A percentile compares a stretch with the other conserved stretches of the same genome.
Evolutionary conservation across 2,888 invertebrate species (phyloP).

Genomic region (Cephus sareptanus): DNA sequence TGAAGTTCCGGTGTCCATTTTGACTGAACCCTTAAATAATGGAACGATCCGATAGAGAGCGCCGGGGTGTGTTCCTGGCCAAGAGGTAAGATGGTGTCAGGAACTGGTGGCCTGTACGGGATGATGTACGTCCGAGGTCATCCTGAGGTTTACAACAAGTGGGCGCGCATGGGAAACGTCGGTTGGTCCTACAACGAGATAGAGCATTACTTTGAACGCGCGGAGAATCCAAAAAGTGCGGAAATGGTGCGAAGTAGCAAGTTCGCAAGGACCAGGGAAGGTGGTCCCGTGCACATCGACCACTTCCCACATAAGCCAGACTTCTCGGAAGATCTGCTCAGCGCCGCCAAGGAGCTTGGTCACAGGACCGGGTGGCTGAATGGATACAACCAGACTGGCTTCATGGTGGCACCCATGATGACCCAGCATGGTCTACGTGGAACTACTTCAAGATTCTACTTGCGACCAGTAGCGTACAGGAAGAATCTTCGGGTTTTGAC

Average conservation of each 20-base stretch:
- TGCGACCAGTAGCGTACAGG: slow-evolving; percentile 62
- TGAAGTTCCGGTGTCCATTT: neutral
- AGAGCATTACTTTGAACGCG: slow-evolving; percentile 67
- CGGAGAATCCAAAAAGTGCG: slow-evolving; percentile 63
- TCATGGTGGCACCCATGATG: slow-evolving; percentile 65
- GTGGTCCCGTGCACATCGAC: slow-evolving; percentile 56
- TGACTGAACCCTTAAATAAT: neutral
- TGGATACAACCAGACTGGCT: slow-evolving; percentile 59
- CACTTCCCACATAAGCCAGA: slow-evolving; percentile 55
- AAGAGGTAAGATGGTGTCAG: slow-evolving; percentile 71
- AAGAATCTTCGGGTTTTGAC: slow-evolving; percentile 67
- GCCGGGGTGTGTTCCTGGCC: slow-evolving; percentile 66
- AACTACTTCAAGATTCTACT: slow-evolving; percentile 70
- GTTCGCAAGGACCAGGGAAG: slow-evolving; percentile 26
- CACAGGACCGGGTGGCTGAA: slow-evolving; percentile 50
- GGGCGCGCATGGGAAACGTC: slow-evolving; percentile 69
- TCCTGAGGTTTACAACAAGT: slow-evolving; percentile 69
- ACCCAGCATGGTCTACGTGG: slow-evolving; percentile 65
- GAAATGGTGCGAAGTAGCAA: slow-evolving; percentile 39
- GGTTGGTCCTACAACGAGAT: slow-evolving; percentile 72
- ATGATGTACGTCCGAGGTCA: slow-evolving; percentile 74
- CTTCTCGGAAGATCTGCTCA: slow-evolving; percentile 49
- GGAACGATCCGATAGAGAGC: slow-evolving; percentile 32
- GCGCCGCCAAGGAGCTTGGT: slow-evolving; percentile 60
- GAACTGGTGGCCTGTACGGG: slow-evolving; percentile 72